Evolutionary conservation across 2,113 vertebrate genomes (phyloP).

Genomic region (Silurus meridionalis): DNA sequence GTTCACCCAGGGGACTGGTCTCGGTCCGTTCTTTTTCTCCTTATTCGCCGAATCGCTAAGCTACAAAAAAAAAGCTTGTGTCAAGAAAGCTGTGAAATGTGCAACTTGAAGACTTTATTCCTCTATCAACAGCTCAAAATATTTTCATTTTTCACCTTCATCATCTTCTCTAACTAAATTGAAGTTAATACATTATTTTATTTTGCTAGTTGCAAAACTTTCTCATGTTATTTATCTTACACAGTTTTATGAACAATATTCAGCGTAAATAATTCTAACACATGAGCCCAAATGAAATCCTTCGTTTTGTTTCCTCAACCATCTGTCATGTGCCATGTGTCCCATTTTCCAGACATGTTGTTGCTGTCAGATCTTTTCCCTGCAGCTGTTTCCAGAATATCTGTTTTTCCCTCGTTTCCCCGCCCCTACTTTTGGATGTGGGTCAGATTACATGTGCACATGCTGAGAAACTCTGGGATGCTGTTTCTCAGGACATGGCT

Average conservation of each 20-base stretch:
- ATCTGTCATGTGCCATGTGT: not conserved
- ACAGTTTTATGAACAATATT: not conserved
- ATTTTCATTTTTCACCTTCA: not conserved
- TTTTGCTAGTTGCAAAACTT: not conserved
- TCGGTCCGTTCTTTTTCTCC: not conserved
- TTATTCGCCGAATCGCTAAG: not conserved
- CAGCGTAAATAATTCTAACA: not conserved
- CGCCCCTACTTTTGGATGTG: constrained; percentile 21
- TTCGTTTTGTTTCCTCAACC: not conserved
- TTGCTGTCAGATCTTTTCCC: constrained; percentile 7
- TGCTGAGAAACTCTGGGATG: not conserved
- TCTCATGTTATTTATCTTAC: not conserved
- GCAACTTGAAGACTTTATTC: not conserved
- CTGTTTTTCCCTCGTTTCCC: constrained; percentile 36
- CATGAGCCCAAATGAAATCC: not conserved
- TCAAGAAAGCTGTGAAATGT: not conserved
- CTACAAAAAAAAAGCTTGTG: not conserved
- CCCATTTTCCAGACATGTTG: not conserved
- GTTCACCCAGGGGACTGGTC: not conserved
- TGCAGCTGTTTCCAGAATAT: constrained; percentile 45
- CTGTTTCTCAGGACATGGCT: not conserved
- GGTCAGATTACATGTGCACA: not conserved
- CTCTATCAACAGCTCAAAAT: not conserved
- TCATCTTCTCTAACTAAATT: not conserved
- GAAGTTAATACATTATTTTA: not conserved